A percentile compares a stretch with the other conserved stretches of the same genome.
These are phyloP conservation scores for Griposia aprilina DNA, from an alignment of 2,888 invertebrate genomes.

Conservation along the genomic window DNA sequence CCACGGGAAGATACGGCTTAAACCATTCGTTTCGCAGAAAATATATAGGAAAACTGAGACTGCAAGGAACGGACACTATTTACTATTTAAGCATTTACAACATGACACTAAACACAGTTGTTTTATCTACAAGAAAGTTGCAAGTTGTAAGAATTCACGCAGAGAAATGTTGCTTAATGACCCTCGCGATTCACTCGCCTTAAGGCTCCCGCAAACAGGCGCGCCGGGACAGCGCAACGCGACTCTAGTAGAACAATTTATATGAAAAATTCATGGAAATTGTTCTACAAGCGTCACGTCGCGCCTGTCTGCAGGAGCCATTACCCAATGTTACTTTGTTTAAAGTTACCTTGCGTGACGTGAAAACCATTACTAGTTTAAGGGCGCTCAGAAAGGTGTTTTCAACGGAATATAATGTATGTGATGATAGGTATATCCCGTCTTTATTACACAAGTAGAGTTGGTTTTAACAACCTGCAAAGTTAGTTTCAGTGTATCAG, in stretches of 20 bases:
- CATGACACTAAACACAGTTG: constrained; percentile 18
- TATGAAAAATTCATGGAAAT: too few relatives aligned
- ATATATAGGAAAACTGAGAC: constrained; percentile 27
- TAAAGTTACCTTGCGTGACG: constrained; percentile 47
- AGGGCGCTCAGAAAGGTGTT: neutral
- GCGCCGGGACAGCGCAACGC: too few relatives aligned
- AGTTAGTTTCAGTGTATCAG: neutral
- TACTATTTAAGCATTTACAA: constrained; percentile 34
- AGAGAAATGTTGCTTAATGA: constrained; percentile 57
- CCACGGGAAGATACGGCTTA: neutral
- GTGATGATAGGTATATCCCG: neutral
- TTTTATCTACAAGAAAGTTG: constrained; percentile 58
- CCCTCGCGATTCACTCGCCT: constrained; percentile 34
- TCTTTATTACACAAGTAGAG: neutral
- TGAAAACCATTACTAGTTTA: constrained; percentile 28
- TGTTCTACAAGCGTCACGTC: too few relatives aligned
- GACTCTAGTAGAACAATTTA: too few relatives aligned
- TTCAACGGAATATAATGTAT: neutral
- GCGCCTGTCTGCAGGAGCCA: too few relatives aligned
- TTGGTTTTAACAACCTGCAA: neutral
- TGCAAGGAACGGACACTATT: constrained; percentile 22
- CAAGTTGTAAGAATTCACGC: constrained; percentile 40
- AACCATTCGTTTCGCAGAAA: constrained; percentile 16
- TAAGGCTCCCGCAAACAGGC: too few relatives aligned
- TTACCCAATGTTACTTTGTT: constrained; percentile 52